A percentile compares a stretch with the other conserved stretches of the same genome.
phyloP scores from a whole-genome alignment of 2,113 vertebrate species.

The Ochotona princeps region DNA sequence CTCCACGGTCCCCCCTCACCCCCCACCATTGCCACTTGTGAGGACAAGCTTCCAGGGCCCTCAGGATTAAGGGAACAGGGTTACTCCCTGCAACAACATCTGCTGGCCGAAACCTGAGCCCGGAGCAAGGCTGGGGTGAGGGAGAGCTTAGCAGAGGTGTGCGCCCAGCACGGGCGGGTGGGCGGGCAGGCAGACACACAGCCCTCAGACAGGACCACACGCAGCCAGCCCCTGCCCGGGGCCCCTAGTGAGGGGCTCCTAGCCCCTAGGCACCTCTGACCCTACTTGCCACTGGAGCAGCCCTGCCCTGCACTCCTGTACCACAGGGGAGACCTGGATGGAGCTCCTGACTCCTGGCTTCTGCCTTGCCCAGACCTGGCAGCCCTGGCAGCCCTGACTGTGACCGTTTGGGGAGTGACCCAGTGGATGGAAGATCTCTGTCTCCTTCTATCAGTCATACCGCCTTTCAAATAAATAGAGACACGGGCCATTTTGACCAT shows the following conservation, averaged over 20 bases:
- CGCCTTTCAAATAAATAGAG: neutral
- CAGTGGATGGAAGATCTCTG: no score
- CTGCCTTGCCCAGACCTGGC: no score
- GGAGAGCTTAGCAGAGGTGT: slow-evolving; percentile 56
- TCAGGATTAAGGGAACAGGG: slow-evolving; percentile 72
- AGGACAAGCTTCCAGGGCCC: slow-evolving; percentile 58
- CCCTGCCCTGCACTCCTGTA: no score
- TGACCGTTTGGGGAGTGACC: no score
- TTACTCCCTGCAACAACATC: slow-evolving; percentile 57
- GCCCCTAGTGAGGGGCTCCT: neutral
- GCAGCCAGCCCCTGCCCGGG: neutral
- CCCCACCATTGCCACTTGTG: slow-evolving; percentile 54
- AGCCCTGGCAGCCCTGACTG: no score
- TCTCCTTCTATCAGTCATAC: neutral
- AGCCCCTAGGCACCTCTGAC: no score
- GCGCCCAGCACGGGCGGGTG: no score
- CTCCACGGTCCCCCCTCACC: neutral
- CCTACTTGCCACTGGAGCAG: no score
- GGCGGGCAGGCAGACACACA: neutral
- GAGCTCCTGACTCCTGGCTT: no score
- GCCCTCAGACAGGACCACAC: slow-evolving; percentile 51
- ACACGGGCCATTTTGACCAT: neutral
- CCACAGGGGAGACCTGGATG: no score
- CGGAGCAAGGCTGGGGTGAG: neutral
- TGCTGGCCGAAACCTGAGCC: slow-evolving; percentile 74